Base-by-base conservation (phyloP, 2,113 vertebrate species). In the Oenanthe oenanthe region DNA sequence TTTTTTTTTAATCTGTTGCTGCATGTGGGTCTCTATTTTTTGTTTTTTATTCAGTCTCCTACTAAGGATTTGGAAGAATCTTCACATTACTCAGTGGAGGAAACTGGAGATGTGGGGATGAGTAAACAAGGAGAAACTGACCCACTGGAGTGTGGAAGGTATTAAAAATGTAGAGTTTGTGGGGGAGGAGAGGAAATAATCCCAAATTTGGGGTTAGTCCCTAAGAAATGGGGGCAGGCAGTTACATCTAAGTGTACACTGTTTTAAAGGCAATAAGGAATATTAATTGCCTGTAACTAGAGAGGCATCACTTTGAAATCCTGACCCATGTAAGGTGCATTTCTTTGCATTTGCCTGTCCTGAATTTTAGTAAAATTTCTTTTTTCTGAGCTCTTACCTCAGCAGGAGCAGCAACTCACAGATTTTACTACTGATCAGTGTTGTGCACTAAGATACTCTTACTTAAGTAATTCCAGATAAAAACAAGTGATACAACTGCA, bases 61-160 rank as follows among this genome's bases (percentile, higher is more conserved):
- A 66, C 73, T 83, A 94, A 79, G 11, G 89, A 95, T 53, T 63
- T 83, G 62, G 96, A 97, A 95, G 96, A 96, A 77, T 31, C 82
- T 16, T 91, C 63, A 60, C 6, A 61, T 25, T 24, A 65, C 21
- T 83, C 92, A 24, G 75, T 96, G 75, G 88, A 72, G 34, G 97
- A 96, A 91, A 80, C 84, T 85, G 96, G 81, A 60, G 40, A 91
- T 87, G 9, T 72, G 42, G 53, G 65, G 51, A 45, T 79, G 34
- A 73, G 61, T 56, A 76, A 96, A 15, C 57, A 91, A 89, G 93
- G 85, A 81, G 95, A 96, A 93, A 22, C 14, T n/a, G 76, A 84
- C 26, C 28, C 51, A 7, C 8, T 13, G 16, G 13, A 92, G 53
- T 16, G 11, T 79, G 45, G 17, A 73, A 93, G 90, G 94, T 95